A percentile compares a stretch with the other conserved stretches of the same genome.
Conservation (phyloP, 1,140 invertebrate species). For the Pteromalus puparum region DNA sequence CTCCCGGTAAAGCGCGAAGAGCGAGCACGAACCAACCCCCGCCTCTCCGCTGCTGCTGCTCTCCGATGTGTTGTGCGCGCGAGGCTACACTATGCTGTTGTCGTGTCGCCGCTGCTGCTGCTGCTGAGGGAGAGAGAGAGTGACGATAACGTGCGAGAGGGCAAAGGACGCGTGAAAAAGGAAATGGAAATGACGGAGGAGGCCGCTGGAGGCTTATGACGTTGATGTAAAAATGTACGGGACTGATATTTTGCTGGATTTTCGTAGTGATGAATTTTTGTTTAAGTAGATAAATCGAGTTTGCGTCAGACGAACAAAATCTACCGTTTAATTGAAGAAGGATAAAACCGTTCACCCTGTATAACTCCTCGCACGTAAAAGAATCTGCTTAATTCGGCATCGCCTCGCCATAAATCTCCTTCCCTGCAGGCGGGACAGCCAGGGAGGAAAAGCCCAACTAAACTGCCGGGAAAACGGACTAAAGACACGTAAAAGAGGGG, state of each 20-base stretch:
- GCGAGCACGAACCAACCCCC: neutral
- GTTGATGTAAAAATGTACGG: too few species aligned
- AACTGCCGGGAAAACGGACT: neutral
- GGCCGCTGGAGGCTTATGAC: too few species aligned
- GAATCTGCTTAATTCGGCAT: too few species aligned
- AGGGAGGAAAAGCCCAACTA: neutral
- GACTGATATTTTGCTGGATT: too few species aligned
- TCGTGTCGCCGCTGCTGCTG: neutral
- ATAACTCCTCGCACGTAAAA: too few species aligned
- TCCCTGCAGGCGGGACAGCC: neutral
- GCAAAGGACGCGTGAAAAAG: constrained; percentile 19
- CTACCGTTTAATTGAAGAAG: neutral
- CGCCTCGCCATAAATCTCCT: too few species aligned
- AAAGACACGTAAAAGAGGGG: constrained; percentile 14
- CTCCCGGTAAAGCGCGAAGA: constrained; percentile 40
- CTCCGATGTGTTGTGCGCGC: too few species aligned
- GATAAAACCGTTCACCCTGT: too few species aligned
- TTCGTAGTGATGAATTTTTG: neutral
- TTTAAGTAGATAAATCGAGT: neutral
- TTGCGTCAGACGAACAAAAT: neutral
- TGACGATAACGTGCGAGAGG: neutral
- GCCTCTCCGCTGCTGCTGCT: neutral
- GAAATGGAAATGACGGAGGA: constrained; percentile 30
- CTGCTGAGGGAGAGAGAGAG: neutral
- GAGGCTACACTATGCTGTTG: too few species aligned